Evolutionary conservation across 2,888 invertebrate species (phyloP), one percentile per base, ranked within the genome.

Genomic region (Cheilosia variabilis): DNA sequence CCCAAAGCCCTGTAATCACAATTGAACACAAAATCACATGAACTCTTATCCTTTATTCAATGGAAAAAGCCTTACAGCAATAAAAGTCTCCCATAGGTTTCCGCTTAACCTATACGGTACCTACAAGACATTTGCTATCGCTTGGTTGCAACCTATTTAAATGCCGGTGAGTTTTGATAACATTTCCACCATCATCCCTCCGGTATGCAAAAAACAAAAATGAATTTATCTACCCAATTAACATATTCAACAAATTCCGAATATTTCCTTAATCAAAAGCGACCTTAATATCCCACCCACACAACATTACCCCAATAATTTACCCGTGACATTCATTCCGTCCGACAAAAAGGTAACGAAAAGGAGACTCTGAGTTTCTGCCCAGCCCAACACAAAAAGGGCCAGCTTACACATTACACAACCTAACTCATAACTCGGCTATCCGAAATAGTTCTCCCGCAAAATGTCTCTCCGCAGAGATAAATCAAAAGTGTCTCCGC

Each of bases 401-500:
- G 52, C 10, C 72, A 53, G 58, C 77, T 75, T 41, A 53, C 66
- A 71, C 43, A 76, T 81, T 41, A 53, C 66, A 71, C 43, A 76
- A 86, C 84, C 75, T 80, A 22, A 69, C 69, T 86, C 66, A 75
- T 80, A 72, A 72, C 72, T 77, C 52, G 50, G 60, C 37, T 81
- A 76, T 68, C 80, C 76, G 62, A 77, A 86, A 81, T 86, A 86
- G 80, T 86, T 84, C 77, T 76, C 58, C 76, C 72, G 62, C 55
- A 77, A 81, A 86, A 86, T 86, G 81, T 81, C 86, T 77, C 62
- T 81, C 62, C 65, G 72, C 72, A 76, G 76, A 81, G 71, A 86
- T 86, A 86, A 86, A 86, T 86, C 86, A 86, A 86, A 80, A 68
- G 69, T 66, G 17, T 45, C 37, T 10, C 31, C 45, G 5, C 6